Evolutionary conservation across 2,113 vertebrate species (phyloP).

Genomic region (Triplophysa dalaica): DNA sequence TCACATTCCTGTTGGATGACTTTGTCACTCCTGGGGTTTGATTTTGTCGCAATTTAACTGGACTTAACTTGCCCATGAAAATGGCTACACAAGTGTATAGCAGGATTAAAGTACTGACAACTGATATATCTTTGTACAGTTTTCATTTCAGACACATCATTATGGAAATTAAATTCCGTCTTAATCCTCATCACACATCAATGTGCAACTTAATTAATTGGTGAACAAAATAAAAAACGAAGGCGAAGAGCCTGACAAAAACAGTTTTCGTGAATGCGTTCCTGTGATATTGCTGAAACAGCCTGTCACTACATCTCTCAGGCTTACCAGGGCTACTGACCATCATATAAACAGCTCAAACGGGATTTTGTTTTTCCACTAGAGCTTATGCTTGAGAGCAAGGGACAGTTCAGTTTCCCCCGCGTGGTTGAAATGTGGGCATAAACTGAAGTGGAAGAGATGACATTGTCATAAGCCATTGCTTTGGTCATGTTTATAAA

Average conservation of each 20-base stretch:
- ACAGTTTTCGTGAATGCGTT: too few species aligned
- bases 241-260: background rate
- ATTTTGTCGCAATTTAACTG: too few species aligned
- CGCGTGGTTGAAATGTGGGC: background rate
- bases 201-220: background rate
- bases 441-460: background rate
- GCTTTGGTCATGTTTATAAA: constrained; percentile 12
- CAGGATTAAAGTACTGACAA: too few species aligned
- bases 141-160: too few species aligned
- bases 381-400: background rate
- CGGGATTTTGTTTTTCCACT: background rate
- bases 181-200: background rate
- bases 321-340: constrained; percentile 2
- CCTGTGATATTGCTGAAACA: background rate
- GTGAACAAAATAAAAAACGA: background rate
- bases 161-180: too few species aligned
- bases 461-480: background rate
- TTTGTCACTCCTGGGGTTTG: too few species aligned
- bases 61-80: too few species aligned
- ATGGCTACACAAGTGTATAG: too few species aligned
- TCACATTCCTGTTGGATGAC: too few species aligned
- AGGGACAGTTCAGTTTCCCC: background rate
- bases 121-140: too few species aligned
- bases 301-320: constrained; percentile 12
- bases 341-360: constrained; percentile 14